Evolutionary conservation across 2,888 invertebrate species (phyloP).

Genomic region (Cordilura impudica): DNA sequence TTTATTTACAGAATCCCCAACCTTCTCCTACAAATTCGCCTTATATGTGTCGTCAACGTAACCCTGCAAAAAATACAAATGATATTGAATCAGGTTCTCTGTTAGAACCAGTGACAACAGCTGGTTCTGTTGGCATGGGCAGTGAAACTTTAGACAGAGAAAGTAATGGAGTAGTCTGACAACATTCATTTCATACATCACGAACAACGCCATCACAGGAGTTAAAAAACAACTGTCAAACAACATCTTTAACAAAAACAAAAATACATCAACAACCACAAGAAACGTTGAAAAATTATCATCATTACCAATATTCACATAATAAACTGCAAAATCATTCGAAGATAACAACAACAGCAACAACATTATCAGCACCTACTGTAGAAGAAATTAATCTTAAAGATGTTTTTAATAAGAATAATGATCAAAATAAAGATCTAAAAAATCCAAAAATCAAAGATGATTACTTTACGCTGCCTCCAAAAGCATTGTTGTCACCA

Average conservation of each 20-base stretch:
- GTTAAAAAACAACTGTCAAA: conserved; percentile 19
- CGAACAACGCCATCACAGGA: conserved; percentile 47
- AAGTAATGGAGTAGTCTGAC: conserved; percentile 75
- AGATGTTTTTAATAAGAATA: conserved; percentile 26
- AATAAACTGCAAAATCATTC: conserved; percentile 55
- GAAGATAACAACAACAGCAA: conserved; percentile 32
- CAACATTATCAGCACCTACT: conserved; percentile 22
- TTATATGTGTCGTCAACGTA: conserved; percentile 89
- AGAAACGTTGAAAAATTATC: conserved; percentile 33
- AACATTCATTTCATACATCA: conserved; percentile 68
- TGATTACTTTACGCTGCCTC: conserved; percentile 49
- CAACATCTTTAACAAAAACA: conserved; percentile 57
- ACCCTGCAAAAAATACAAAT: conserved; percentile 80
- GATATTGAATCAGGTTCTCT: conserved; percentile 77
- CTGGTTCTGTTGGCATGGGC: conserved; percentile 57
- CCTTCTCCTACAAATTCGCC: conserved; percentile 89
- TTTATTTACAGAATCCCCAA: conserved; percentile 77
- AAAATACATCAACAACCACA: conserved; percentile 51
- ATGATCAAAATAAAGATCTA: conserved; percentile 23
- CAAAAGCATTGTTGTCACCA: conserved; percentile 51
- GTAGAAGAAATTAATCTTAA: conserved; percentile 23
- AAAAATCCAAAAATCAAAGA: conserved; percentile 29
- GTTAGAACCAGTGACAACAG: conserved; percentile 71
- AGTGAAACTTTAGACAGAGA: conserved; percentile 31
- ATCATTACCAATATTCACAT: conserved; percentile 52